Evolutionary conservation across 2,888 invertebrate genomes (phyloP), one percentile per base, ranked within the genome.

Genomic region (Pachymerium ferrugineum): DNA sequence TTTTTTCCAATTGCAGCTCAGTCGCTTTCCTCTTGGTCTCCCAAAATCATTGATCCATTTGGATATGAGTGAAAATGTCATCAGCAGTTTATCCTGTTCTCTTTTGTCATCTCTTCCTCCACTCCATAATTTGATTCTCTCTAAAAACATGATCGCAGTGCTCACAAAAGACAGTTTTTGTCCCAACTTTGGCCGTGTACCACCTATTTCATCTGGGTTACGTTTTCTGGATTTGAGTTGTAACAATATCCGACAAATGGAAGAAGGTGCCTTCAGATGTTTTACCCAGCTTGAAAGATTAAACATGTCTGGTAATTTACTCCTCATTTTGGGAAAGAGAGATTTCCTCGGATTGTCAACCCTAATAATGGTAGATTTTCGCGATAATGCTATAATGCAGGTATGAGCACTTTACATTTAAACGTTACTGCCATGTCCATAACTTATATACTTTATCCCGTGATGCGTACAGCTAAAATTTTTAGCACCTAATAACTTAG

Each of bases 111-210:
- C 12, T 38, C 47, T 72, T n/a, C 72, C 72, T 25, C 47, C 42
- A 25, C 3, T 72, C 12, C 14, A 19, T 14, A 38, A 10, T 1
- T 47, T 72, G 29, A 25, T 28, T n/a, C n/a, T 72, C 14, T 25
- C 25, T 5, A 30, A 25, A 31, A 72, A 72, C 30, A 22, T 38
- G 22, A 6, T 72, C 10, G 22, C 22, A n/a, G 33, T 47, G 19
- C 22, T 72, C 25, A 42, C 72, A 1, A 72, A 38, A 38, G 72
- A 72, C 12, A 29, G 29, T 42, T 72, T 72, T 30, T 72, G 72
- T 28, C 42, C 72, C 1, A 42, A 70, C 22, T 25, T 33, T 29
- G 29, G 68, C 14, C 0, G 1, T 70, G n/a, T 33, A 4, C 70
- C 70, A 14, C 70, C 31, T 35, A n/a, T 70, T 1, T 28, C 72